Evolutionary conservation across 2,113 vertebrate species (phyloP).

Genomic region (Butorides virescens): DNA sequence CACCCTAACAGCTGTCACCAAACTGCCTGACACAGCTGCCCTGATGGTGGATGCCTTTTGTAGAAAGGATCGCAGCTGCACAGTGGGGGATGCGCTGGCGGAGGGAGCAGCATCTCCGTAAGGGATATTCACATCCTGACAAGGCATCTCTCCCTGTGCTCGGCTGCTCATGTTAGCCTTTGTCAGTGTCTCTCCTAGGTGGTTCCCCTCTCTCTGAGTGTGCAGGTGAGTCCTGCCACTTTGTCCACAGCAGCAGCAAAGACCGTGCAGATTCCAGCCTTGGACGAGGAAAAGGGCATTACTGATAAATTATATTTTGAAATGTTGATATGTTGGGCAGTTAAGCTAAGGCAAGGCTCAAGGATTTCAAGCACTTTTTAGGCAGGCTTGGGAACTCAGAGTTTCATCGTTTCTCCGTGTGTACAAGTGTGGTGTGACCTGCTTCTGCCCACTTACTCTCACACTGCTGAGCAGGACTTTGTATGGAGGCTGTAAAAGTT

Average conservation of each 20-base stretch:
- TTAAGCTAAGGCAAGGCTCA: neutral
- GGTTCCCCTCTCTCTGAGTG: neutral
- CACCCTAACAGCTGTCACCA: neutral
- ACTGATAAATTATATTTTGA: neutral
- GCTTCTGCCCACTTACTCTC: neutral
- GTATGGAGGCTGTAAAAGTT: neutral
- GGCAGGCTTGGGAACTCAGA: neutral
- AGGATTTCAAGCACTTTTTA: neutral
- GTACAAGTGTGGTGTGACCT: neutral
- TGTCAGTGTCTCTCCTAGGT: neutral
- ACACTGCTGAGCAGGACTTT: neutral
- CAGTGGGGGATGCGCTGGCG: accelerated
- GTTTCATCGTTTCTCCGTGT: neutral
- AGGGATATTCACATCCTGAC: neutral
- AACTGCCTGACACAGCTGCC: neutral
- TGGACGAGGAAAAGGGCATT: neutral
- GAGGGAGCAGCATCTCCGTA: neutral
- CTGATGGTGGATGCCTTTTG: neutral
- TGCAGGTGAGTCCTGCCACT: neutral
- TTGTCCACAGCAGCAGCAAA: neutral
- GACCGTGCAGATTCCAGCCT: neutral
- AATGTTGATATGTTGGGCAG: neutral
- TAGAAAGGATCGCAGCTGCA: neutral
- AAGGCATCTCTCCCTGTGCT: neutral
- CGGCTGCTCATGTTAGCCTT: neutral